phyloP scores from a whole-genome alignment of 2,888 invertebrate species.

The Xestia sexstrigata region DNA sequence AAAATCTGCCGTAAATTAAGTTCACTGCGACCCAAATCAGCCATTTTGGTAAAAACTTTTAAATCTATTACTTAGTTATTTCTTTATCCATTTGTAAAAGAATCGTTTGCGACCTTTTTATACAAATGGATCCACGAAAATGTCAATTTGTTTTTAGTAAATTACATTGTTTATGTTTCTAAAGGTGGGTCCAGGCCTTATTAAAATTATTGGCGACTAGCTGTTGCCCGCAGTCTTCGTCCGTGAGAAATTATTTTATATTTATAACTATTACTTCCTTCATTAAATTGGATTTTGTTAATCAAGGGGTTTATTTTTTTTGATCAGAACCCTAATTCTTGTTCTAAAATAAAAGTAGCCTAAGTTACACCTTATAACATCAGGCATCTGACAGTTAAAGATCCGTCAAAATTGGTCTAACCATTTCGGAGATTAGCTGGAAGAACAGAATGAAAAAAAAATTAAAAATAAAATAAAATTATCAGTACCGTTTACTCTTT shows the following conservation, averaged over 20 bases:
- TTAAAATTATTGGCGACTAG: not conserved
- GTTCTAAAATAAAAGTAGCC: constrained; percentile 1
- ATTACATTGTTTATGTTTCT: not conserved
- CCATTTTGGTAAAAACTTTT: constrained; percentile 45
- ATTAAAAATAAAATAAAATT: too few species aligned
- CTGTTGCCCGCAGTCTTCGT: not conserved
- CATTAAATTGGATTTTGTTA: not conserved
- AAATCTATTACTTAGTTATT: constrained; percentile 43
- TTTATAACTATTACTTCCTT: not conserved
- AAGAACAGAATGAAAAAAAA: too few species aligned
- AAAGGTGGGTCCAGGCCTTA: not conserved
- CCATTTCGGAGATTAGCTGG: too few species aligned
- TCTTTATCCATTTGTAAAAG: constrained; percentile 27
- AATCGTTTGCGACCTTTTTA: constrained; percentile 12
- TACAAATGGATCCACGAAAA: constrained; percentile 15
- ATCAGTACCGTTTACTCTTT: too few species aligned
- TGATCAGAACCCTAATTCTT: not conserved
- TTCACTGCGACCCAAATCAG: constrained; percentile 29
- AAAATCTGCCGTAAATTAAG: constrained; percentile 36
- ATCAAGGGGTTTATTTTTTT: not conserved
- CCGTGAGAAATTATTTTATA: too few species aligned
- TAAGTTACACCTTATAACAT: not conserved
- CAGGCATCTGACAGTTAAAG: not conserved
- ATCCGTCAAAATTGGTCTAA: too few species aligned
- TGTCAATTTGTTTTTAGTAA: constrained; percentile 1